Percentiles rank a stretch among this genome's conserved stretches.
phyloP scores from a whole-genome alignment of 2,113 vertebrate species.

The mouse (Mus musculus) region DNA sequence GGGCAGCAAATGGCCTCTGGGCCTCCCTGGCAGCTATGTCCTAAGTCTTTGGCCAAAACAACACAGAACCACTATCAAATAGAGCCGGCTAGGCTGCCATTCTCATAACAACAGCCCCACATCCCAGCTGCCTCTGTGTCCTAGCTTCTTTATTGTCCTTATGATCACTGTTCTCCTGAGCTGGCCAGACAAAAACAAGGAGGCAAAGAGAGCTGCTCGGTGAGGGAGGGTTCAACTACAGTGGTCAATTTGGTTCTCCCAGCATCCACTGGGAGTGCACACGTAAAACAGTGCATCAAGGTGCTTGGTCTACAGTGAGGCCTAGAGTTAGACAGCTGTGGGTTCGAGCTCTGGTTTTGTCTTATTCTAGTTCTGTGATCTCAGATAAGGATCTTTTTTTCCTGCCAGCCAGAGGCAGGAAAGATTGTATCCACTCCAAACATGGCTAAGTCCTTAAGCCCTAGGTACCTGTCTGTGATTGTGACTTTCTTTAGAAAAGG shows the following conservation, averaged over 20 bases:
- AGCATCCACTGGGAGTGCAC: neutral
- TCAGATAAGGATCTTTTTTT: neutral
- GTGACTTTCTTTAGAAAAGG: slow-evolving; percentile 18
- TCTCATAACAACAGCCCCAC: neutral
- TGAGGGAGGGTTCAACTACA: neutral
- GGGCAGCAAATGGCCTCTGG: neutral
- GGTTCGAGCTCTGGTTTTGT: neutral
- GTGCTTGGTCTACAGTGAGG: neutral
- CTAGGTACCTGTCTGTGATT: neutral
- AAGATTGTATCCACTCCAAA: neutral
- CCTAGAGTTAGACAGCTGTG: neutral
- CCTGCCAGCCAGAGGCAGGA: neutral
- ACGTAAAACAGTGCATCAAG: neutral
- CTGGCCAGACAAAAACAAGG: neutral
- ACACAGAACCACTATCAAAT: neutral
- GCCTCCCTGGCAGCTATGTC: neutral
- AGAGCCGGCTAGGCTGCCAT: neutral
- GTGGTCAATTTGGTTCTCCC: neutral
- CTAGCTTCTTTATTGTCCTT: neutral
- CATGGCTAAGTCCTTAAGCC: neutral
- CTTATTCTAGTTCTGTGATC: no score
- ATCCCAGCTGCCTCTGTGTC: neutral
- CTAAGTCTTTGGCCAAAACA: neutral
- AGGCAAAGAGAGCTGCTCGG: neutral
- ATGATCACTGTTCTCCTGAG: neutral